Base-by-base conservation (phyloP, 2,888 invertebrate species). In the Junonia oenone region DNA sequence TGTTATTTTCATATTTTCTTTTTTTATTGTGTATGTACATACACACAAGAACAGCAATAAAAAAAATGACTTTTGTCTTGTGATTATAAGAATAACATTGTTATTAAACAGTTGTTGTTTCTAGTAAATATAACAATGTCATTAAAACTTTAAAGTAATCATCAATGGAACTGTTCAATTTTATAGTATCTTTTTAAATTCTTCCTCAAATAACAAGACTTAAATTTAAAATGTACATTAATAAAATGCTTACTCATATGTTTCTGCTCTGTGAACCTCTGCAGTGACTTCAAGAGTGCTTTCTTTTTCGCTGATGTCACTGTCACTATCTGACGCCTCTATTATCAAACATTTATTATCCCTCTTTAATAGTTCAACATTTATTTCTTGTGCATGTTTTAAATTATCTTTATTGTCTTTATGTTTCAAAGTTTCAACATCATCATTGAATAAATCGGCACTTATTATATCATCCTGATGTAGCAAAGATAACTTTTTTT, bases 291-390 rank as follows among this genome's bases (percentile, higher is more conserved):
- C 65, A 35, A 81, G 55, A 26, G 70, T 65, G 26, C 66, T 69
- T 58, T 71, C 69, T 31, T 59, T 71, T 58, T 71, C 69, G 45
- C 56, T 31, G 29, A 68, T 65, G 38, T 61, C 63, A 29, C 61
- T 62, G 62, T 84, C 84, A 68, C 75, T 76, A 35, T 86, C 85
- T n/a, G 85, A 81, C 58, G 84, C 84, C 54, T 73, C 71, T 64
- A 84, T 78, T 43, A 78, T 58, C 45, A 78, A 19, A 68, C 62
- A 31, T 27, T 40, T 22, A 27, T 22, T 15, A 13, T 13, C 26
- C 40, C 40, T 38, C 8, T 29, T 31, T 45, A 45, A n/a, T n/a
- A n/a, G n/a, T n/a, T n/a, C n/a, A n/a, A n/a, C n/a, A 29, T 27
- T 38, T 22, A 27, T 22, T 15, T 37, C 40, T 51, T 53, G 15